Evolutionary conservation across 2,888 invertebrate genomes (phyloP).

Genomic region (Patella depressa): DNA sequence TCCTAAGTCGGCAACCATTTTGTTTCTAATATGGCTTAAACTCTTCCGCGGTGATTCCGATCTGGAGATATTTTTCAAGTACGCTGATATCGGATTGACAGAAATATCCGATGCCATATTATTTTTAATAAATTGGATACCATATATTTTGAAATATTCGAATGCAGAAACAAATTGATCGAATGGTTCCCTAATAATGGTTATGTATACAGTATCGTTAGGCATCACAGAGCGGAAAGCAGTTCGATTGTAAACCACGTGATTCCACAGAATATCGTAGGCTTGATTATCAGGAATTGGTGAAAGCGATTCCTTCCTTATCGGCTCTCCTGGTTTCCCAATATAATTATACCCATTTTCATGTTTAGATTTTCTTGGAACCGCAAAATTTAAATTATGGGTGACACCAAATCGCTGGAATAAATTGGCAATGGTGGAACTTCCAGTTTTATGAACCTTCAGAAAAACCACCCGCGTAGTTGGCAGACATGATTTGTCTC

Average conservation of each 20-base stretch:
- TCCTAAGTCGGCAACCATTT: slow-evolving; percentile 38
- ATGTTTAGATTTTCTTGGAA: slow-evolving; percentile 30
- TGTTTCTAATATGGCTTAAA: slow-evolving; percentile 33
- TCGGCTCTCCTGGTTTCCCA: slow-evolving; percentile 16
- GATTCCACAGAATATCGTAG: slow-evolving; percentile 28
- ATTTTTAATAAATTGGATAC: neutral
- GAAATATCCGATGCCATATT: slow-evolving; percentile 15
- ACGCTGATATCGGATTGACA: slow-evolving; percentile 28
- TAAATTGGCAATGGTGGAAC: slow-evolving; percentile 24
- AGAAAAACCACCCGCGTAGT: slow-evolving; percentile 22
- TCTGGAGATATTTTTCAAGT: slow-evolving; percentile 23
- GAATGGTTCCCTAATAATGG: slow-evolving; percentile 43
- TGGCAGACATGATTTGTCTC: slow-evolving; percentile 2
- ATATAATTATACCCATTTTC: slow-evolving; percentile 39
- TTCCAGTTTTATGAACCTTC: slow-evolving; percentile 27
- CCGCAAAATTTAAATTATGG: slow-evolving; percentile 22
- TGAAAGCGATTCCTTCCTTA: neutral
- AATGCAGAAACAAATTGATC: slow-evolving; percentile 42
- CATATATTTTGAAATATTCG: slow-evolving; percentile 33
- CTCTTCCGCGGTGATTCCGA: slow-evolving; percentile 5
- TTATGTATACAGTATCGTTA: slow-evolving; percentile 33
- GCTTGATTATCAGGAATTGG: slow-evolving; percentile 11
- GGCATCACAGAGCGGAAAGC: slow-evolving; percentile 43
- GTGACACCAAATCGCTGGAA: slow-evolving; percentile 23
- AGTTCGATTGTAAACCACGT: slow-evolving; percentile 28